A percentile compares a stretch with the other conserved stretches of the same genome.
Conservation (phyloP, 2,113 vertebrate genomes). For the Chelonoidis abingdonii region DNA sequence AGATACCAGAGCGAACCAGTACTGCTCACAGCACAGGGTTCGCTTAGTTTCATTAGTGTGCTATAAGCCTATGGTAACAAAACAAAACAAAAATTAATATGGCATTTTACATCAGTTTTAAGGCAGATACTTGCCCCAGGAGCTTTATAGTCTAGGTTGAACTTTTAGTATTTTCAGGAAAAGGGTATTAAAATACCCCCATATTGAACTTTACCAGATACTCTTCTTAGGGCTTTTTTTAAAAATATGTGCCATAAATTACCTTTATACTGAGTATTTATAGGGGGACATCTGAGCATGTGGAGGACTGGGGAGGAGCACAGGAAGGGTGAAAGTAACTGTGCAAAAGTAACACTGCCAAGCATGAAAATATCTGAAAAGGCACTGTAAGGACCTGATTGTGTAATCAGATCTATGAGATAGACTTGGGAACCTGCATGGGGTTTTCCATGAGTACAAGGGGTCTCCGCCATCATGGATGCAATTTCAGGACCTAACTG, state of each 20-base stretch:
- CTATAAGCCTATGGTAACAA: too few species aligned
- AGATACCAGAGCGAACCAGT: background rate
- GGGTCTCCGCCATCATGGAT: background rate
- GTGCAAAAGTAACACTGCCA: background rate
- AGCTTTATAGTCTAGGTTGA: background rate
- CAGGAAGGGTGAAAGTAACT: background rate
- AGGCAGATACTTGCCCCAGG: background rate
- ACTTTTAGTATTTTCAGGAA: background rate
- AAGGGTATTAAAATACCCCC: background rate
- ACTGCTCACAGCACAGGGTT: background rate
- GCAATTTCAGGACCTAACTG: background rate
- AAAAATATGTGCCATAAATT: background rate
- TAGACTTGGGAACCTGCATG: background rate
- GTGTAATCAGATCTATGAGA: background rate
- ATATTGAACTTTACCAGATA: background rate
- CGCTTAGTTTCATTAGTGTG: background rate
- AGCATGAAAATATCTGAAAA: background rate
- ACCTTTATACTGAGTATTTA: background rate
- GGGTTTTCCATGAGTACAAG: background rate
- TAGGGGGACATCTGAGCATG: background rate
- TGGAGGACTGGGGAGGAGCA: background rate
- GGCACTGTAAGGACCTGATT: background rate
- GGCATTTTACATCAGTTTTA: background rate
- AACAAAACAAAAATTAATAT: too few species aligned
- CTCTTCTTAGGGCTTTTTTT: background rate